Evolutionary conservation across 2,797 vertebrate genomes (phyloP), one percentile per base, ranked within the genome.

Genomic region (Bufotes viridis): DNA sequence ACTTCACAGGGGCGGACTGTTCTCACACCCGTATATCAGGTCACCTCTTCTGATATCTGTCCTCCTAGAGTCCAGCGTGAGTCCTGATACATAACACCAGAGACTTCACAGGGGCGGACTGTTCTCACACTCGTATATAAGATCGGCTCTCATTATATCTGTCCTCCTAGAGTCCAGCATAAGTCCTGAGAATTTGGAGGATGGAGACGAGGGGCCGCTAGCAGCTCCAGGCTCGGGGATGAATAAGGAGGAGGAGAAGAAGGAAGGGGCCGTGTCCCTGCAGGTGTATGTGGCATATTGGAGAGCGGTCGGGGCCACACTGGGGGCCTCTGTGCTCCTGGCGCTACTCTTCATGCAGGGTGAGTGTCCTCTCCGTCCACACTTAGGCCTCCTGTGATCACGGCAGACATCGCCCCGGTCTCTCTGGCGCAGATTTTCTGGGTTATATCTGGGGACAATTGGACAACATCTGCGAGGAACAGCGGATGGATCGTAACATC

Each of bases 301-400:
- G 97, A 90, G 87, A 11, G 96, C 98, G 15, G 91, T 97, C 90
- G 97, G 98, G 20, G 88, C 92, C 29, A 93, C 91, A 15, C 87
- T 98, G 91, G 95, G 96, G 0, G 29, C 94, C 3, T 95, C 94
- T 81, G 91, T 98, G 90, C 92, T 99, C 51, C 81, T 96, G 82
- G 96, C 96, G 0, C 93, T 99, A 88, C 89, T 99, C 13, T 93
- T 99, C 81, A 99, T 99, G 98, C 98, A 99, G 97, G 98, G 98
- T 99, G 90, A 92, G 91, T 22, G 2, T 58, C 67, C 29, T 1
- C 14, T 69, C 29, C 2, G 29, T 34, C 29, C 29, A 34, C 1
- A 34, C 29, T 34, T 34, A 34, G 29, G 2, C 29, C 29, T 34
- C 65, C 22, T 24, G 58, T 60, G 55, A 57, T 13, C 55, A 3